phyloP scores from a whole-genome alignment of 2,888 invertebrate genomes.

The Clusia tigrina region DNA sequence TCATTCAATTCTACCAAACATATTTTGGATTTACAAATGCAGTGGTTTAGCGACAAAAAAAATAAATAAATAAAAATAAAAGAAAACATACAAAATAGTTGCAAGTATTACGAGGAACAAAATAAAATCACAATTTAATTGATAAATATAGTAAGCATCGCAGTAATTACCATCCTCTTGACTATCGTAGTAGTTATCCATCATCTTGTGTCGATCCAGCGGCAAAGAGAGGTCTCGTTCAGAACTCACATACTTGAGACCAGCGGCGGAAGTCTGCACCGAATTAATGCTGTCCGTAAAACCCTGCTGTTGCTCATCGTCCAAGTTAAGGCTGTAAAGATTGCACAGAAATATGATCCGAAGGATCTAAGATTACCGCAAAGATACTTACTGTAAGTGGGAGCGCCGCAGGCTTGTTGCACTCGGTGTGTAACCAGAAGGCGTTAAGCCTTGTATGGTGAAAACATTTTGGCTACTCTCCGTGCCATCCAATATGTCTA shows the following conservation, averaged over 20 bases:
- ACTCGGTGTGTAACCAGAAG: background rate
- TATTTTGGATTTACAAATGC: background rate
- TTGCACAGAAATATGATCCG: background rate
- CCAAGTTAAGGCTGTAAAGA: constrained; percentile 36
- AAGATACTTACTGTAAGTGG: constrained; percentile 35
- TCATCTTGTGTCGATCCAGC: constrained; percentile 54
- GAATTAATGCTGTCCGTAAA: constrained; percentile 50
- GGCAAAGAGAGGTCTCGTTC: constrained; percentile 61
- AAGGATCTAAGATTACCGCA: background rate
- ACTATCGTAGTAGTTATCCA: constrained; percentile 58
- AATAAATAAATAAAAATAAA: background rate
- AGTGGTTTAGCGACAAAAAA: background rate
- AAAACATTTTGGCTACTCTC: too few relatives aligned
- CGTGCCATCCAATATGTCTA: constrained; percentile 32
- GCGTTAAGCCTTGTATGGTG: too few relatives aligned
- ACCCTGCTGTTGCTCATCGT: constrained; percentile 48
- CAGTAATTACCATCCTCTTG: constrained; percentile 63
- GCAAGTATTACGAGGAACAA: too few relatives aligned
- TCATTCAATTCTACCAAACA: background rate
- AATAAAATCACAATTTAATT: too few relatives aligned
- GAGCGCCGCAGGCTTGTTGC: constrained; percentile 24
- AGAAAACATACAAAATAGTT: too few relatives aligned
- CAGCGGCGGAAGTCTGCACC: constrained; percentile 41
- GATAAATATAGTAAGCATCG: too few relatives aligned
- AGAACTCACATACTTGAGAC: constrained; percentile 54